Conservation (phyloP, 2,113 vertebrate genomes). For the Psephotus haematonotus region DNA sequence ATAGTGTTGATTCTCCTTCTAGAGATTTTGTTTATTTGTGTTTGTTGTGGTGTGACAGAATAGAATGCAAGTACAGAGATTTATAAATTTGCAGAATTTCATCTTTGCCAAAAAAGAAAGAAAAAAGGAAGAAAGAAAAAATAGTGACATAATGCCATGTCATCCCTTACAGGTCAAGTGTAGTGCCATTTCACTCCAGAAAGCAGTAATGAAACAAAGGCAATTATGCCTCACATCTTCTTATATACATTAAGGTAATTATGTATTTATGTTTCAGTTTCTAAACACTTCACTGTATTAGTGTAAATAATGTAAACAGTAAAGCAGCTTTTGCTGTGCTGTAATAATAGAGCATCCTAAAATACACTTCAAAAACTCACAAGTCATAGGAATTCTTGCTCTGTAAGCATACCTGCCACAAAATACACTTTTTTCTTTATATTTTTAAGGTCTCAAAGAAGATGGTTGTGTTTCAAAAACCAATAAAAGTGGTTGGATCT, state of each 20-base stretch:
- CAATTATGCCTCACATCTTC: background rate
- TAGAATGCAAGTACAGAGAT: background rate
- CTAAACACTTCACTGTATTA: background rate
- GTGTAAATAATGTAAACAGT: background rate
- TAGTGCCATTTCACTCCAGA: background rate
- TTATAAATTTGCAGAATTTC: background rate
- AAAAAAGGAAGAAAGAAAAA: background rate
- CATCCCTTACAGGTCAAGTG: background rate
- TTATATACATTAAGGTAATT: background rate
- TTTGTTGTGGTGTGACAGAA: background rate
- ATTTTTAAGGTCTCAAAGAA: background rate
- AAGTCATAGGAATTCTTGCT: background rate
- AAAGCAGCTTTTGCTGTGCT: background rate
- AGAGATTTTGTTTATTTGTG: background rate
- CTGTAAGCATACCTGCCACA: background rate
- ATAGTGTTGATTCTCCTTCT: background rate
- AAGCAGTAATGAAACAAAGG: background rate
- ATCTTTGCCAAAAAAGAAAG: too few species aligned
- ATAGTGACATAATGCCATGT: accelerated
- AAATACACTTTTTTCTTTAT: background rate
- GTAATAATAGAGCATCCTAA: background rate
- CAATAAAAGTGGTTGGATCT: background rate
- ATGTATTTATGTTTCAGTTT: background rate
- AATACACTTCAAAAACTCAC: background rate
- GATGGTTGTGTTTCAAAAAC: background rate